Conservation (phyloP, 2,797 vertebrate species). For the Valencia hispanica region DNA sequence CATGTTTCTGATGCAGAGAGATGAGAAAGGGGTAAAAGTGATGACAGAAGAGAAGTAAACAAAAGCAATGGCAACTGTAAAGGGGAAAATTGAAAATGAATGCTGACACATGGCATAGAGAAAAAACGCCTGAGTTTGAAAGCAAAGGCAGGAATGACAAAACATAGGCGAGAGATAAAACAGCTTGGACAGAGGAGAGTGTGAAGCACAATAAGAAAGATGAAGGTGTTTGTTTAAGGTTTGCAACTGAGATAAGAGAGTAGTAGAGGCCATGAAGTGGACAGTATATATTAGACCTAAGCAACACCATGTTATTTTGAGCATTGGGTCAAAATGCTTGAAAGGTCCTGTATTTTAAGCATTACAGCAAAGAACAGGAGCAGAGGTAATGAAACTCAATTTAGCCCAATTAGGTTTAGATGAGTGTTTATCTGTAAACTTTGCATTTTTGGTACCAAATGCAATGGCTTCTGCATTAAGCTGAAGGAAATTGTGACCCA, state of each 20-base stretch:
- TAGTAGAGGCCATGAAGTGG: slow-evolving; percentile 27
- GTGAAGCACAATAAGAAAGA: slow-evolving; percentile 19
- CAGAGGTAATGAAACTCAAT: background rate
- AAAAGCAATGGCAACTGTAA: slow-evolving; percentile 23
- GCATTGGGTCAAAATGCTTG: background rate
- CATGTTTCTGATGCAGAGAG: slow-evolving; percentile 16
- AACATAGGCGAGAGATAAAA: slow-evolving; percentile 29
- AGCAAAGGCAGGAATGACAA: slow-evolving; percentile 20
- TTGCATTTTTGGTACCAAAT: background rate
- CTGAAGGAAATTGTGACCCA: background rate
- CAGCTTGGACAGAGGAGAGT: slow-evolving; percentile 15
- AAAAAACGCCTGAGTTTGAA: slow-evolving; percentile 23
- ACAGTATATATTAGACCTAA: slow-evolving; percentile 32
- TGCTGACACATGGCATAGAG: slow-evolving; percentile 14
- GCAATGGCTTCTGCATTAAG: background rate
- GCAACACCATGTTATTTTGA: slow-evolving; percentile 10
- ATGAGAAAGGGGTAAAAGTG: background rate
- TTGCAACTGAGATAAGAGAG: slow-evolving; percentile 30
- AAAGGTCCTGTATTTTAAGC: background rate
- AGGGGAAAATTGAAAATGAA: slow-evolving; percentile 30
- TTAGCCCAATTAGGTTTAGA: background rate
- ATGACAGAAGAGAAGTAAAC: slow-evolving; percentile 12
- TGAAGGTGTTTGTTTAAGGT: slow-evolving; percentile 16
- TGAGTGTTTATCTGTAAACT: background rate
- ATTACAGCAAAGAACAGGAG: background rate